Evolutionary conservation across 2,888 invertebrate species (phyloP), one percentile per base, ranked within the genome.

Genomic region (Diaprepes abbreviatus): DNA sequence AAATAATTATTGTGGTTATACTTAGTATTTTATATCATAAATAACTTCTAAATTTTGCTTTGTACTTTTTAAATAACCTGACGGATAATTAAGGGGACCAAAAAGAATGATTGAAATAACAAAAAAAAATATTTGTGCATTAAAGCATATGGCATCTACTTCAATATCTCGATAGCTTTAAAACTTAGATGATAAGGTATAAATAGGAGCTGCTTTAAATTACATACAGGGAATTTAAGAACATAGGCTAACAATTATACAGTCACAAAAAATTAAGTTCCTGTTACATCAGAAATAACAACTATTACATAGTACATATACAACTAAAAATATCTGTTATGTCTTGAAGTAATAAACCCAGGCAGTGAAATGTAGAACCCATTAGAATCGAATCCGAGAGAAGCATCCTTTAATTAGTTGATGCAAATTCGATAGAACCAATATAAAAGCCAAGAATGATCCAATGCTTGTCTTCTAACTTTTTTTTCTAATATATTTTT

Each of bases 161-260:
- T 43, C 31, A 59, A 59, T 59, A 59, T 59, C 59, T 59, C 31
- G 43, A 59, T 59, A 45, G 59, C 59, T 59, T 59, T 59, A 59
- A 59, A 59, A 1, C 16, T 54, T 59, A 59, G 59, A 43, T 43
- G 10, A 7, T 59, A 59, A 59, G 59, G 28, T 45, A 31, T 24
- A 1, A 24, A 21, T 24, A 19, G 48, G 28, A 50, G 28, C 48
- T 24, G 48, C 24, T 50, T 50, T 28, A 14, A 24, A 19, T 43
- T 21, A 21, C 12, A 14, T 14, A 14, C 14, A 14, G 38, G 14
- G 16, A 1, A 14, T 16, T 50, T 14, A 28, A 14, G 16, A 50
- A 50, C 28, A 50, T 48, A 21, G 24, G 45, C 10, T 28, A 4
- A 7, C 9, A 7, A 43, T 43, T n/a, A n/a, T n/a, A n/a, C n/a